Evolutionary conservation across 1,140 invertebrate genomes (phyloP), one percentile per base, ranked within the genome.

Genomic region (Macrotrachela quadricornifera): DNA sequence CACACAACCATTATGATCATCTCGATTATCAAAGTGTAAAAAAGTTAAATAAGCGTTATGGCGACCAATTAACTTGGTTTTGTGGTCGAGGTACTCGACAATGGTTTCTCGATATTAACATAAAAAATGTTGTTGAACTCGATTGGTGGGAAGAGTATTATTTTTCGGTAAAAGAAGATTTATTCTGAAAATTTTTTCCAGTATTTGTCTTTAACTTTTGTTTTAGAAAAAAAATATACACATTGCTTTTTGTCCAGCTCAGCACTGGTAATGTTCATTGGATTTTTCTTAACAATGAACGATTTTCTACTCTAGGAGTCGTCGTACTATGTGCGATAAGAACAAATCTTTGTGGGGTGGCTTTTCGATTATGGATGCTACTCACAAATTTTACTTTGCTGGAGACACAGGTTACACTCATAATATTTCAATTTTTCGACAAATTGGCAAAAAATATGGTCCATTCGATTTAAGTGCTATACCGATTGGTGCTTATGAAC

Each of bases 1-100:
- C 72, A 46, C 74, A 75, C 56, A 71, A 71, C 58, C 74, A 75
- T 62, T 75, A 73, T 55, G 74, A 75, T 60, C 74, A 75, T 63
- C 58, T 75, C 16, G 72, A 75, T 58, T 52, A 57, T 17, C 56
- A 62, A 17, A 63, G 65, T n/a, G 70, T 75, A 1, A 49, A 45
- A 9, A 44, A 59, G 12, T 57, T 73, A 37, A 63, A 69, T 57
- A 49, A 17, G 59, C 62, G 42, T 39, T 52, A 45, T 59, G 57
- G 47, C 58, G 50, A 55, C 36, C 57, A 59, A 36, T 71, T 68
- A 60, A 67, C 67, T 13, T 53, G 50, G 46, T 56, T 56, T 30
- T 21, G 75, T 71, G 73, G 73, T 66, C 60, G 71, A 74, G 1
- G 70, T 71, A 4, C 43, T 62, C 49, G 68, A 66, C 12, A 49